Evolutionary conservation across 2,797 vertebrate genomes (phyloP), one percentile per base, ranked within the genome.

Genomic region (Cirrhinus mrigala): DNA sequence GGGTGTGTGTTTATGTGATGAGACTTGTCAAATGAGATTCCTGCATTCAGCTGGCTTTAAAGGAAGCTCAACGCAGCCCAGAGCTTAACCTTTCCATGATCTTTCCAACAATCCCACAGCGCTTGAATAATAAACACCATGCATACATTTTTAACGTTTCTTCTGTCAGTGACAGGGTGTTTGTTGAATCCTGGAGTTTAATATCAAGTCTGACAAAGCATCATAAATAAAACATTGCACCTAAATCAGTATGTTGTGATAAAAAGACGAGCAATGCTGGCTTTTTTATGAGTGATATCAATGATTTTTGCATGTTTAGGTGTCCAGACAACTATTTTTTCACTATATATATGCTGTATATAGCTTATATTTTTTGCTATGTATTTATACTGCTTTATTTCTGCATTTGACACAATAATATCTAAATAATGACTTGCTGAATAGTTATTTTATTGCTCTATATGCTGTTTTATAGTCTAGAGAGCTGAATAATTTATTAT

Each of bases 41-140:
- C 11, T 46, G n/a, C 76, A 3, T 62, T 62, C 37, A 16, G 16
- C 4, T 40, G 33, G 75, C 22, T 58, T 77, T 44, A 40, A 40
- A 56, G 18, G 7, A n/a, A 50, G 62, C 1, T 79, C 1, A 29
- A 50, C 5, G 20, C 6, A 79, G 5, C 44, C 60, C n/a, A 66
- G 58, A 48, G 60, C 60, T 66, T 75, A 75, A 75, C 73, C 50
- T 71, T 71, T 71, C 40, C 3, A 46, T 71, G 69, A 71, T 44
- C 9, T 64, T 79, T 48, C 16, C 37, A 44, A 44, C 54, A 78
- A 79, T 27, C 22, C 44, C 37, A 50, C 40, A 70, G 22, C 1
- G 9, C 15, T 56, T 54, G 79, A 70, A 24, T 81, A 81, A 56
- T 40, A 56, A 81, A 56, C 79, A 68, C 50, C 10, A 70, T 52